Percentiles rank a stretch among this genome's conserved stretches.
phyloP scores from a whole-genome alignment of 2,888 invertebrate species.

The Caenorhabditis angaria region DNA sequence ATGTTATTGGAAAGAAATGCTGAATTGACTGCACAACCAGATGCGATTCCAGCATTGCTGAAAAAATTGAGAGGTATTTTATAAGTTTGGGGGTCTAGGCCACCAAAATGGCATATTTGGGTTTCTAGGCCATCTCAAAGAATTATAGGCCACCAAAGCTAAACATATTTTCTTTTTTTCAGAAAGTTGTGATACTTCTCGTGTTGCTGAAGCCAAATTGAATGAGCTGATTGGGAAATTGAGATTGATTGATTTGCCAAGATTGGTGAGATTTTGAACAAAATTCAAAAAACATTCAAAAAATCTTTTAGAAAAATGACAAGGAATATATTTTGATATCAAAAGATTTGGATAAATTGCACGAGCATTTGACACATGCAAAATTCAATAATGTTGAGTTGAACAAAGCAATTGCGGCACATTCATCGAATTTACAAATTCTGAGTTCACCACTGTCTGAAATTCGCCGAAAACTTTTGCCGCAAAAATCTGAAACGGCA shows the following conservation, averaged over 20 bases:
- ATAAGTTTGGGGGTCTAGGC: background rate
- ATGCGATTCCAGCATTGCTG: slow-evolving; percentile 84
- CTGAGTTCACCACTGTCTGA: slow-evolving; percentile 83
- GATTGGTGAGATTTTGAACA: slow-evolving; percentile 39
- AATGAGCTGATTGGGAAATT: slow-evolving; percentile 53
- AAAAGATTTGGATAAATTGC: slow-evolving; percentile 53
- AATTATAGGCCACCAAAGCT: too few relatives aligned
- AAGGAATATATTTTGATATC: slow-evolving; percentile 59
- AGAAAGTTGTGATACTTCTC: slow-evolving; percentile 59
- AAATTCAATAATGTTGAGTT: slow-evolving; percentile 85
- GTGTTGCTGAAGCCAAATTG: slow-evolving; percentile 61
- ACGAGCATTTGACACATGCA: slow-evolving; percentile 51
- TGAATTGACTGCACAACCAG: slow-evolving; percentile 85
- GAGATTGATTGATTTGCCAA: slow-evolving; percentile 52
- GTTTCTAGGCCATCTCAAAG: too few relatives aligned
- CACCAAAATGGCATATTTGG: too few relatives aligned
- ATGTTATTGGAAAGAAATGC: slow-evolving; percentile 86
- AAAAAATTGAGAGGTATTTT: slow-evolving; percentile 80
- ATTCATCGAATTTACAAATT: slow-evolving; percentile 86
- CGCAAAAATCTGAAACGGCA: background rate
- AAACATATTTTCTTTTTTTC: slow-evolving; percentile 12
- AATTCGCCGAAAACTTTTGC: slow-evolving; percentile 74
- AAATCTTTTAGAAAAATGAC: slow-evolving; percentile 43
- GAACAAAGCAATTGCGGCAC: slow-evolving; percentile 88
- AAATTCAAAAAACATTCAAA: background rate